Evolutionary conservation across 1,140 invertebrate species (phyloP).

Genomic region (Cyrtorhinus lividipennis): DNA sequence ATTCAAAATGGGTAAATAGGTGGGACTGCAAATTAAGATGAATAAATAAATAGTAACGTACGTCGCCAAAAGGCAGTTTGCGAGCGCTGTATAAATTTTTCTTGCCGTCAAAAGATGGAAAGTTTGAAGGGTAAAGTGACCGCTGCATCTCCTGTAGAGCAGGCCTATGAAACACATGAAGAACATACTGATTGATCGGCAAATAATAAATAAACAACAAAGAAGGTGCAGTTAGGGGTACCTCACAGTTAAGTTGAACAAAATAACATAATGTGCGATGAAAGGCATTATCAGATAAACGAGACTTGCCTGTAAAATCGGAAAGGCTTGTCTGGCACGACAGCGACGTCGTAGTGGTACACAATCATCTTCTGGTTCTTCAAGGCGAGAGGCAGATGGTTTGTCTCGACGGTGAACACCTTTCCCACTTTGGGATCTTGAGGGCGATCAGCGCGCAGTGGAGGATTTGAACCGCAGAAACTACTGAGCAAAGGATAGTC

Average conservation of each 20-base stretch:
- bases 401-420: constrained; percentile 34
- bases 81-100: constrained; percentile 41
- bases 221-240: no score
- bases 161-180: constrained; percentile 17
- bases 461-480: not conserved
- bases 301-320: constrained; percentile 29
- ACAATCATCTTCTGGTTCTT: constrained; percentile 30
- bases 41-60: constrained; percentile 20
- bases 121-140: constrained; percentile 26
- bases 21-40: no score
- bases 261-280: not conserved
- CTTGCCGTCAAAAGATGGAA: constrained; percentile 55
- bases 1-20: no score
- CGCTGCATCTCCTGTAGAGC: constrained; percentile 28
- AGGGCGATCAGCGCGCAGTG: not conserved
- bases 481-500: no score
- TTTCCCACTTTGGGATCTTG: constrained; percentile 22
- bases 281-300: not conserved
- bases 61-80: constrained; percentile 27
- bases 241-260: not conserved
- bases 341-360: constrained; percentile 38
- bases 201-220: no score
- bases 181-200: not conserved
- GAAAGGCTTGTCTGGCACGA: constrained; percentile 37
- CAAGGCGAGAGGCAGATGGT: constrained; percentile 39